Conservation (phyloP, 2,888 invertebrate species). For the Trachelus troglodyta region DNA sequence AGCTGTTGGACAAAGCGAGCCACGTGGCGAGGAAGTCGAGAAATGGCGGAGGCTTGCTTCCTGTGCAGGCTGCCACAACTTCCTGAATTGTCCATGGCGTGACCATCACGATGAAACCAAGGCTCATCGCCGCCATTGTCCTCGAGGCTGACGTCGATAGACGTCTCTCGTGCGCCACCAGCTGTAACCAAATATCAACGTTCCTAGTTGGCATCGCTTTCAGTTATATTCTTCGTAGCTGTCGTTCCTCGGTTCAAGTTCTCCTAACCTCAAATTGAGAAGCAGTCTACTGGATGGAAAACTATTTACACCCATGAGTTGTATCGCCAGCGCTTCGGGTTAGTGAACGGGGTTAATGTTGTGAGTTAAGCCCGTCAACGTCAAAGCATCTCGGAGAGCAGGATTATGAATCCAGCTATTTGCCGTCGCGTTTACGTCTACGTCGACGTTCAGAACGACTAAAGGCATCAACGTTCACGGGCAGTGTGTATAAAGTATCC, state of each 20-base stretch:
- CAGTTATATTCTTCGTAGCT: not conserved
- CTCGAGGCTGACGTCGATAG: slow-evolving; percentile 84
- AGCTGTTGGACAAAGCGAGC: slow-evolving; percentile 88
- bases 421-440: slow-evolving; percentile 27
- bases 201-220: not conserved
- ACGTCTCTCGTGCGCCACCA: slow-evolving; percentile 75
- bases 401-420: slow-evolving; percentile 34
- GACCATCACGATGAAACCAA: slow-evolving; percentile 91
- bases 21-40: slow-evolving; percentile 88
- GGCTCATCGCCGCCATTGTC: slow-evolving; percentile 92
- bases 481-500: not conserved
- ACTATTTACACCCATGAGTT: not conserved
- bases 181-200: slow-evolving; percentile 59
- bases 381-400: slow-evolving; percentile 38
- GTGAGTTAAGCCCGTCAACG: slow-evolving; percentile 38
- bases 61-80: slow-evolving; percentile 90
- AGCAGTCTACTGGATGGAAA: not conserved
- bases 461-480: not conserved
- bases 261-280: not conserved
- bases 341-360: slow-evolving; percentile 21
- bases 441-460: not conserved
- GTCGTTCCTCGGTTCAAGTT: not conserved
- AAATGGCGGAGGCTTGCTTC: slow-evolving; percentile 84
- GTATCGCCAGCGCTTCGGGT: not conserved
- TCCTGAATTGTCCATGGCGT: slow-evolving; percentile 93